Evolutionary conservation across 2,797 vertebrate genomes (phyloP).

Genomic region (Arnoldichthys spilopterus): DNA sequence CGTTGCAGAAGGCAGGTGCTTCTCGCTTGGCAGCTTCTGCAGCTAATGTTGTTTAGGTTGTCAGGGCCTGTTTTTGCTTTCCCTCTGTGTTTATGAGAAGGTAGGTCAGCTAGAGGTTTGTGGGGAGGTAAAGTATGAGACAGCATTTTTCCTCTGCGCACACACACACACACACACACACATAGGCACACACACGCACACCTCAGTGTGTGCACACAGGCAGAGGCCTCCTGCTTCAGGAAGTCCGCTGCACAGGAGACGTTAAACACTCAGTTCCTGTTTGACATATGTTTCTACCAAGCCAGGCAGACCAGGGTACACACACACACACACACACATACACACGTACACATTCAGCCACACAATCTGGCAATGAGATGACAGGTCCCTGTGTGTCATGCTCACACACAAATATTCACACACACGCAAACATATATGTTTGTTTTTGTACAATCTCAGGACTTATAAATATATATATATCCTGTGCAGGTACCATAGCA

Average conservation of each 20-base stretch:
- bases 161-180: conserved; percentile 22
- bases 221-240: conserved; percentile 73
- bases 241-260: conserved; percentile 79
- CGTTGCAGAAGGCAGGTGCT: not conserved
- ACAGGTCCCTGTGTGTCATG: not conserved
- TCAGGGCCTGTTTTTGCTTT: conserved; percentile 13
- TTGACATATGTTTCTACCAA: conserved; percentile 79
- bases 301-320: conserved; percentile 45
- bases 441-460: not conserved
- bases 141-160: conserved; percentile 76
- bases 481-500: too few relatives aligned
- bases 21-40: not conserved
- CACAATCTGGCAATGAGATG: not conserved
- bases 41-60: not conserved
- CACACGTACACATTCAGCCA: conserved; percentile 5
- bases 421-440: not conserved
- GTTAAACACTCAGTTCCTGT: conserved; percentile 84
- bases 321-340: conserved; percentile 38
- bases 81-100: conserved; percentile 67
- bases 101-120: conserved; percentile 78
- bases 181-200: conserved; percentile 11
- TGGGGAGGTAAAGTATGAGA: conserved; percentile 78
- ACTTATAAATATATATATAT: not conserved
- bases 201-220: not conserved
- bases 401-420: not conserved